A percentile compares a stretch with the other conserved stretches of the same genome.
These are phyloP conservation scores for Ceramica pisi DNA, from an alignment of 2,888 invertebrate genomes.

Conservation along the genomic window DNA sequence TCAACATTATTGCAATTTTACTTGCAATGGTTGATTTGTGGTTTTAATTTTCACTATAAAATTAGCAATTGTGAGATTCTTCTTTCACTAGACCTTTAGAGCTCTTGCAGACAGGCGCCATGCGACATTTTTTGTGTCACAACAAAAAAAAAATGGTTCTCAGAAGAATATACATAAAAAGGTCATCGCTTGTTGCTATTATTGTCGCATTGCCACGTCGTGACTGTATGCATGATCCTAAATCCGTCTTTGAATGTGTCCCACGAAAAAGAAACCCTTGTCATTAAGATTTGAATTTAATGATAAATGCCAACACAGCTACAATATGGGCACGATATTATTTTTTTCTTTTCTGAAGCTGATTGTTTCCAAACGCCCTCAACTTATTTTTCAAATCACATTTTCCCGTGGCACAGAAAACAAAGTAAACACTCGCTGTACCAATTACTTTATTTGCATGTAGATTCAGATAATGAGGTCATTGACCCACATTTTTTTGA, in stretches of 20 bases:
- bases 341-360: not conserved
- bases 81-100: not conserved
- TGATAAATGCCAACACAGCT: too few relatives aligned
- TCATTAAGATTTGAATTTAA: too few relatives aligned
- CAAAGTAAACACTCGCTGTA: conserved; percentile 32
- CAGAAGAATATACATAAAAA: too few relatives aligned
- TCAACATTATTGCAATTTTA: not conserved
- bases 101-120: not conserved
- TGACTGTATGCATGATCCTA: not conserved
- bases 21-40: not conserved
- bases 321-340: too few relatives aligned
- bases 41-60: not conserved
- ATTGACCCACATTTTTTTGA: conserved; percentile 31
- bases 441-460: conserved; percentile 49
- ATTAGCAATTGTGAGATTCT: not conserved
- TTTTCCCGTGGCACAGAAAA: not conserved
- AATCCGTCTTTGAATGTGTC: not conserved
- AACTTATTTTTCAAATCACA: conserved; percentile 1
- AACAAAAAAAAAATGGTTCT: too few relatives aligned
- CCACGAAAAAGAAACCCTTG: too few relatives aligned
- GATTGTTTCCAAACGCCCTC: not conserved
- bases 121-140: not conserved
- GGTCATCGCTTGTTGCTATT: too few relatives aligned
- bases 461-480: conserved; percentile 31
- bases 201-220: too few relatives aligned